Evolutionary conservation across 2,797 vertebrate genomes (phyloP).

Genomic region (Chelon labrosus): DNA sequence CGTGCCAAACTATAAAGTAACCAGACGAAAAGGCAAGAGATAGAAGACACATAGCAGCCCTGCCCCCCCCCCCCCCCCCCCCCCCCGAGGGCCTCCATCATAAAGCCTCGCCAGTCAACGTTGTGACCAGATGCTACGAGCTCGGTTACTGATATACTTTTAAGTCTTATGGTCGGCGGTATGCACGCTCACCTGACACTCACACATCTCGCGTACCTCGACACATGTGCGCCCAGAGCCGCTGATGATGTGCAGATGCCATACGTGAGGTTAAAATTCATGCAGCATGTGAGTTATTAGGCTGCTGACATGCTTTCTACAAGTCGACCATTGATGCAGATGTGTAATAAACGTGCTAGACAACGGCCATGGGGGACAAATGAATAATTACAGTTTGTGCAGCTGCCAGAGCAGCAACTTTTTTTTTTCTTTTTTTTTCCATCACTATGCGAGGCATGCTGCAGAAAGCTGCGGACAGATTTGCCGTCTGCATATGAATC

Average conservation of each 20-base stretch:
- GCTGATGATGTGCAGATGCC: slow-evolving; percentile 61
- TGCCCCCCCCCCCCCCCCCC: slow-evolving; percentile 34
- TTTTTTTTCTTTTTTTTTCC: slow-evolving; percentile 51
- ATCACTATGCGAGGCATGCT: slow-evolving; percentile 40
- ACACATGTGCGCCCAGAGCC: slow-evolving; percentile 34
- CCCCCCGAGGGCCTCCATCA: slow-evolving; percentile 44
- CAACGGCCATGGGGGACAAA: slow-evolving; percentile 50
- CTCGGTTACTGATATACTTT: slow-evolving; percentile 68
- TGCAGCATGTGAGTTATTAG: slow-evolving; percentile 48
- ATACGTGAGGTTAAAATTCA: slow-evolving; percentile 33
- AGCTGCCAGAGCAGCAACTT: slow-evolving; percentile 58
- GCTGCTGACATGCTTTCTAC: slow-evolving; percentile 51
- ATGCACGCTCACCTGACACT: slow-evolving; percentile 63
- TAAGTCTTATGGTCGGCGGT: slow-evolving; percentile 47
- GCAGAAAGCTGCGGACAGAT: slow-evolving; percentile 47
- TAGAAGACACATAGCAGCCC: slow-evolving; percentile 48
- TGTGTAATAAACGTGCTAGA: slow-evolving; percentile 55
- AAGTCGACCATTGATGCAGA: slow-evolving; percentile 53
- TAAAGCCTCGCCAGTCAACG: slow-evolving; percentile 61
- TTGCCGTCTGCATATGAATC: slow-evolving; percentile 52
- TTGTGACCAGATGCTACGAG: slow-evolving; percentile 59
- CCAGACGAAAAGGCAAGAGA: slow-evolving; percentile 44
- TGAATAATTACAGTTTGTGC: slow-evolving; percentile 57
- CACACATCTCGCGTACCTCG: slow-evolving; percentile 44
- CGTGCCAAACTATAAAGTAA: slow-evolving; percentile 71